Base-by-base conservation (phyloP, 1,140 invertebrate genomes). In the Sitobion miscanthi region DNA sequence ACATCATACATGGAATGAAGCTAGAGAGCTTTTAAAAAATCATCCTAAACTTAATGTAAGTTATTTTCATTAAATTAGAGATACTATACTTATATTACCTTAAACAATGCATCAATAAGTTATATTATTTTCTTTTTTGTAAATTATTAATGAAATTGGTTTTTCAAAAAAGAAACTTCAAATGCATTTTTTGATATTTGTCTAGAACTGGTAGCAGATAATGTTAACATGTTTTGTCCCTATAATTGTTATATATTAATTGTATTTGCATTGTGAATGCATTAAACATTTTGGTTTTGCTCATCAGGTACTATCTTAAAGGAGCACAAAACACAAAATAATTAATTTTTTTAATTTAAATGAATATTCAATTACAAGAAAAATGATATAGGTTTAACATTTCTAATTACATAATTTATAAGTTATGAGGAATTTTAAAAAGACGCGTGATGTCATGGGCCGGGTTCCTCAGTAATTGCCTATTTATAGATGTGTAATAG, bases 1-100 rank as follows among this genome's bases (percentile, higher is more conserved):
- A 45, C 49, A 93, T 86, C 91, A 93, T 45, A 93, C 86, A 54
- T 93, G 91, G 91, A 85, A 86, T 93, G 91, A 93, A 93, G 91
- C 91, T 57, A 86, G 49, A 93, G 91, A 82, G 7, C 30, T 93
- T 45, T 20, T 93, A 47, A 93, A 93, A 85, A 25, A 93, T 85
- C 91, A 93, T 93, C 91, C 91, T 30, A 93, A 93, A 57, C 49
- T 93, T 42, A 7, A 93, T 86, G 91, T 93, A 42, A 30, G 82
- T 93, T 57, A 9, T 69, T 69, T 30, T 17, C 11, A 69, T n/a
- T 69, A n/a, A 69, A 17, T 69, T n/a, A 69, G 3, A n/a, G 30
- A 69, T 30, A 14, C 54, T 7, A 23, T 23, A 57, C 42, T 17
- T 20, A 20, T 52, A 20, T 52, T 69, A n/a, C 62, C 4, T 0